Percentiles rank a stretch among this genome's conserved stretches.
phyloP scores from a whole-genome alignment of 2,888 invertebrate genomes.

The Papilio gigon region DNA sequence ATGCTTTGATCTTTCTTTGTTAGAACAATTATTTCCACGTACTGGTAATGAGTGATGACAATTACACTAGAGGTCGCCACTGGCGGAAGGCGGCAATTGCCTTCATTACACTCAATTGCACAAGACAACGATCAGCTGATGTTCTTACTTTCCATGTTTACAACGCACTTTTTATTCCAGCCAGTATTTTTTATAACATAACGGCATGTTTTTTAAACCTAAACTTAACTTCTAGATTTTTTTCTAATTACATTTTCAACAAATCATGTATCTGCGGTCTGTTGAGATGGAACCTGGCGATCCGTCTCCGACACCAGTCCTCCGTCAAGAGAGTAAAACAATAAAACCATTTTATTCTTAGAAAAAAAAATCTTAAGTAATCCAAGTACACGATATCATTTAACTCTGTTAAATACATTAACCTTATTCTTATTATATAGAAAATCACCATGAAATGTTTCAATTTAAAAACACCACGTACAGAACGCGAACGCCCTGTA shows the following conservation, averaged over 20 bases:
- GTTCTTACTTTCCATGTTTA: conserved; percentile 22
- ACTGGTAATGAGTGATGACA: conserved; percentile 8
- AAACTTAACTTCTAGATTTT: too few relatives aligned
- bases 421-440: conserved; percentile 17
- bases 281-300: too few relatives aligned
- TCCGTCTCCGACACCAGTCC: too few relatives aligned
- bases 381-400: not conserved
- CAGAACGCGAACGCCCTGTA: conserved; percentile 14
- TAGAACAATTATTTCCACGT: not conserved
- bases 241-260: too few relatives aligned
- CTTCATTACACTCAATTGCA: conserved; percentile 21
- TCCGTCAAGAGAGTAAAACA: too few relatives aligned
- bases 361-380: not conserved
- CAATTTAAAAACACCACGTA: conserved; percentile 15
- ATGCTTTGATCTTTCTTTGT: not conserved
- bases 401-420: not conserved
- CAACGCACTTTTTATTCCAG: not conserved
- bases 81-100: conserved; percentile 29
- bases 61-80: conserved; percentile 16
- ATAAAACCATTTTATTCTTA: too few relatives aligned
- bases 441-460: conserved; percentile 28
- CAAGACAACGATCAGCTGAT: conserved; percentile 18
- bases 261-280: too few relatives aligned
- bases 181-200: not conserved
- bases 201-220: too few relatives aligned